A percentile compares a stretch with the other conserved stretches of the same genome.
Evolutionary conservation across 1,140 invertebrate species (phyloP).

Genomic region (Muscidifurax raptorellus): DNA sequence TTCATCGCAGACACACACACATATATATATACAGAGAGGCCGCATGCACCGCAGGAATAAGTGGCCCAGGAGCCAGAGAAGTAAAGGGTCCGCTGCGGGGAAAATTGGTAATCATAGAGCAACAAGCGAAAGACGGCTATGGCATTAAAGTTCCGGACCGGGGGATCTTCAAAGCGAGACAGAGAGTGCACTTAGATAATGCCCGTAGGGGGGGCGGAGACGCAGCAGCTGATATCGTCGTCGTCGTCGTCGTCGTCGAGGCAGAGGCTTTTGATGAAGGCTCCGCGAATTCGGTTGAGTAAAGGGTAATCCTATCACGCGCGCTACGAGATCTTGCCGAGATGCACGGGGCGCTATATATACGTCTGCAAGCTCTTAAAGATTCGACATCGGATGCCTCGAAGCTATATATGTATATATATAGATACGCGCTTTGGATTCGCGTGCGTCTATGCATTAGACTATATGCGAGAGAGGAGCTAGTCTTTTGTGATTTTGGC

Average conservation of each 20-base stretch:
- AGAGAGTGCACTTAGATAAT: slow-evolving; percentile 75
- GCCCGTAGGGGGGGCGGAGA: slow-evolving; percentile 60
- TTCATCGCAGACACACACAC: too few relatives aligned
- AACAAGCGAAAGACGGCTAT: slow-evolving; percentile 56
- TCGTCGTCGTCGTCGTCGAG: slow-evolving; percentile 32
- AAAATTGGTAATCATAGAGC: slow-evolving; percentile 77
- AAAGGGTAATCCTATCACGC: slow-evolving; percentile 77
- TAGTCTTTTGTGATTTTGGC: background rate
- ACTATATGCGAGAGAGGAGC: background rate
- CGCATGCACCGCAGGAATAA: background rate
- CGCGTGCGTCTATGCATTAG: background rate
- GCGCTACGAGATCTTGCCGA: slow-evolving; percentile 72
- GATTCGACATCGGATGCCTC: slow-evolving; percentile 15
- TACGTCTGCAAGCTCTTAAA: background rate
- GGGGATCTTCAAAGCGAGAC: slow-evolving; percentile 71
- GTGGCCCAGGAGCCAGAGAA: slow-evolving; percentile 7
- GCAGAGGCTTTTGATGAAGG: slow-evolving; percentile 73
- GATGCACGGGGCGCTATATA: slow-evolving; percentile 27
- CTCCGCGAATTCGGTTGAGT: slow-evolving; percentile 74
- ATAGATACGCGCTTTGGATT: background rate
- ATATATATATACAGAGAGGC: too few relatives aligned
- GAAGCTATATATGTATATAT: background rate
- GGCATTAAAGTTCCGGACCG: slow-evolving; percentile 73
- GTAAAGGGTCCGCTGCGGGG: slow-evolving; percentile 50
- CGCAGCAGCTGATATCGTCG: slow-evolving; percentile 65